These are phyloP conservation scores for Leptoteleia sp. DNA, from an alignment of 1,140 invertebrate genomes.

Conservation along the genomic window DNA sequence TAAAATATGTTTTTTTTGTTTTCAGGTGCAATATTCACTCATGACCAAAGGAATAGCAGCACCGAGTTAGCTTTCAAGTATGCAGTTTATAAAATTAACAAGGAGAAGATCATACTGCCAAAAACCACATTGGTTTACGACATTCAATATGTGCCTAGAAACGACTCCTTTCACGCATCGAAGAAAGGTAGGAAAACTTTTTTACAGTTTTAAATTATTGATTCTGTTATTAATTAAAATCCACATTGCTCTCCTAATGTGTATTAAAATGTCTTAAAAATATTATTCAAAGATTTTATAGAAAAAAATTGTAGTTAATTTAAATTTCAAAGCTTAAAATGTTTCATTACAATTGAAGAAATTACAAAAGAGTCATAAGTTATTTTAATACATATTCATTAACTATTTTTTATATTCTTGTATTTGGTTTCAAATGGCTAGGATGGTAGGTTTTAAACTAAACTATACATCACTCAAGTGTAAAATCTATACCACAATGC, in stretches of 20 bases:
- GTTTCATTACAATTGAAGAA: no score
- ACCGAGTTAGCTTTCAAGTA: constrained; percentile 86
- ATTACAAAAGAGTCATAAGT: no score
- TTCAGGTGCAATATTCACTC: constrained; percentile 84
- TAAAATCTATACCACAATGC: constrained; percentile 36
- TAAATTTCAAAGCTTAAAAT: no score
- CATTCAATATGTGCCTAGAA: constrained; percentile 85
- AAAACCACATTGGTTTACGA: constrained; percentile 85
- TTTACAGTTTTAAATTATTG: neutral
- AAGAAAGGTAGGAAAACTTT: constrained; percentile 81
- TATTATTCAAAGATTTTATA: no score
- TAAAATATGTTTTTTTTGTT: no score
- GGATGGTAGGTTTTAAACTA: constrained; percentile 10
- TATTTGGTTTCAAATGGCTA: neutral
- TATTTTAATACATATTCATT: neutral
- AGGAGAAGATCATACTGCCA: constrained; percentile 83
- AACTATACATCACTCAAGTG: constrained; percentile 15
- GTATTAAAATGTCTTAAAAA: no score
- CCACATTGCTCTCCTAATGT: no score
- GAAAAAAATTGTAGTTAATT: no score
- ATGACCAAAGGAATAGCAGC: constrained; percentile 85
- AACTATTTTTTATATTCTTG: neutral
- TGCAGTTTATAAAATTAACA: constrained; percentile 86
- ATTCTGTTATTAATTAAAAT: no score
- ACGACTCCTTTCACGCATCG: constrained; percentile 86